Evolutionary conservation across 2,113 vertebrate genomes (phyloP).

Genomic region (Corythornis cristatus): DNA sequence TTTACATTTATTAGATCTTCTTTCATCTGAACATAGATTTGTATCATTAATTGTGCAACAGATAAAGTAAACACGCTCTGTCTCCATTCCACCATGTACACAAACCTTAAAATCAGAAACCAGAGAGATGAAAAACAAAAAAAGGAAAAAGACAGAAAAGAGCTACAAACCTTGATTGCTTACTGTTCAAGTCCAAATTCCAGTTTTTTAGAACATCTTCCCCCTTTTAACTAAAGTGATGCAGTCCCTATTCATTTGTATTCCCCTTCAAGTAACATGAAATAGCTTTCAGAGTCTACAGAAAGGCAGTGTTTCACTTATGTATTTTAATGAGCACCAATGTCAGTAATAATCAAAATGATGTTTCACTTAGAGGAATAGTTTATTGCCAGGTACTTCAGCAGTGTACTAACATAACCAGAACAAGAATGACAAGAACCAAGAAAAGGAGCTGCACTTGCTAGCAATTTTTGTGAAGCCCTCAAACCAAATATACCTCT

Average conservation of each 20-base stretch:
- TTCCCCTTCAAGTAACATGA: slow-evolving; percentile 83
- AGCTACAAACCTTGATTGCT: neutral
- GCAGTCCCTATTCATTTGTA: slow-evolving; percentile 80
- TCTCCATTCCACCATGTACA: neutral
- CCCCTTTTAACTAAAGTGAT: slow-evolving; percentile 67
- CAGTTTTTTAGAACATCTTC: slow-evolving; percentile 31
- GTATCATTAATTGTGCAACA: neutral
- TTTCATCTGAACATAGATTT: slow-evolving; percentile 16
- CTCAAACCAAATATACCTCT: neutral
- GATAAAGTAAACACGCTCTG: neutral
- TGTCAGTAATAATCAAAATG: slow-evolving; percentile 83
- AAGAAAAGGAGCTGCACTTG: neutral
- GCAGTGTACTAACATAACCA: slow-evolving; percentile 42
- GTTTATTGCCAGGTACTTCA: slow-evolving; percentile 72
- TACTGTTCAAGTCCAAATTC: slow-evolving; percentile 28
- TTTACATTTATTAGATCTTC: slow-evolving; percentile 32
- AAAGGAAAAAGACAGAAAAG: neutral
- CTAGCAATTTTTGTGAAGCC: slow-evolving; percentile 24
- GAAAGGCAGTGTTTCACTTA: slow-evolving; percentile 81
- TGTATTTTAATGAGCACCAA: slow-evolving; percentile 89
- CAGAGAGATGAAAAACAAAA: slow-evolving; percentile 2
- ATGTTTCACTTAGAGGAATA: slow-evolving; percentile 78
- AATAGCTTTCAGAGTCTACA: slow-evolving; percentile 87
- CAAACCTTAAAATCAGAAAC: slow-evolving; percentile 5
- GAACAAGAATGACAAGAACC: slow-evolving; percentile 28